These are phyloP conservation scores for Odontesthes bonariensis DNA, from an alignment of 2,113 vertebrate genomes.

Conservation along the genomic window DNA sequence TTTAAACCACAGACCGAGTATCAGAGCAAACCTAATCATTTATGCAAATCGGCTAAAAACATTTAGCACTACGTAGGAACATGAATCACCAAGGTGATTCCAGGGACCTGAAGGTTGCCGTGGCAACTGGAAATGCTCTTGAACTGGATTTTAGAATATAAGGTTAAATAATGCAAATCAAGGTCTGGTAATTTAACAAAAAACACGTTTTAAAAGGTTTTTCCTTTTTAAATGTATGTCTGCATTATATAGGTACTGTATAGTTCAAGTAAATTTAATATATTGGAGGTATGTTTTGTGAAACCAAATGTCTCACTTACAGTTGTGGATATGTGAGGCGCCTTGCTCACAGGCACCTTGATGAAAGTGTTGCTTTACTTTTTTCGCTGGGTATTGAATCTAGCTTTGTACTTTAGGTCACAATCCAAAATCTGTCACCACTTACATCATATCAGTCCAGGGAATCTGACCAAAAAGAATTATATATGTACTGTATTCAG, in stretches of 20 bases:
- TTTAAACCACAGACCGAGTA: neutral
- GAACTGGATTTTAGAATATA: neutral
- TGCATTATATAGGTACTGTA: too few relatives aligned
- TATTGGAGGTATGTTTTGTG: neutral
- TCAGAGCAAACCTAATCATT: neutral
- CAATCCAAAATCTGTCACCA: constrained; percentile 40
- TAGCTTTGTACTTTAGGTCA: constrained; percentile 32
- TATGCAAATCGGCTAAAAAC: neutral
- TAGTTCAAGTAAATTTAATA: too few relatives aligned
- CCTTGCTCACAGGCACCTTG: constrained; percentile 28
- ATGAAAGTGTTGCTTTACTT: constrained; percentile 9
- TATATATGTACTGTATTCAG: constrained; percentile 58
- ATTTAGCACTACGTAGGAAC: neutral
- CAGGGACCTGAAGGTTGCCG: neutral
- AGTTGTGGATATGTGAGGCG: neutral
- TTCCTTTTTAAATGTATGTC: too few relatives aligned
- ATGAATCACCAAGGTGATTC: neutral
- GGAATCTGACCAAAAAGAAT: constrained; percentile 60
- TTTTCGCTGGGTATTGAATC: neutral
- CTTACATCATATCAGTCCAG: constrained; percentile 30
- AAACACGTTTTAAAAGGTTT: neutral
- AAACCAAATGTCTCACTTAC: constrained; percentile 4
- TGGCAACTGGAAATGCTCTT: neutral
- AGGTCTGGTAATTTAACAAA: neutral
- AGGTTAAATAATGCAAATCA: neutral